These are phyloP conservation scores for Eristalis pertinax DNA, from an alignment of 2,888 invertebrate species.

Conservation along the genomic window DNA sequence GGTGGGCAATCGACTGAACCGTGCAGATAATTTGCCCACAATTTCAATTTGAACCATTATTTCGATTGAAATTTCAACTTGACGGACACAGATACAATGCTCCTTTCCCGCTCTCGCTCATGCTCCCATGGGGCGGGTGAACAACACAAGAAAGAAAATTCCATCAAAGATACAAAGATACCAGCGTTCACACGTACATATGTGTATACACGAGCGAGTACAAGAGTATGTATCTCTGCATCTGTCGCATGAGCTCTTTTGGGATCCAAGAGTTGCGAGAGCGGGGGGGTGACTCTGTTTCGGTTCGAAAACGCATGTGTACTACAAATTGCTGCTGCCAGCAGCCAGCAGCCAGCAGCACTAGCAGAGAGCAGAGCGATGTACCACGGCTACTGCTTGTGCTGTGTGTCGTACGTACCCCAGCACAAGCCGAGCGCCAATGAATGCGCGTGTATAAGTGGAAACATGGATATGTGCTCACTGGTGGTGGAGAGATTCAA, in stretches of 20 bases:
- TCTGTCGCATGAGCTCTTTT: background rate
- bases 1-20: slow-evolving; percentile 40
- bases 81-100: background rate
- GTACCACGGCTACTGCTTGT: slow-evolving; percentile 42
- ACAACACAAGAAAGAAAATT: slow-evolving; percentile 37
- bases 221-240: slow-evolving; percentile 6
- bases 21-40: slow-evolving; percentile 56
- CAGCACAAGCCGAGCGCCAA: slow-evolving; percentile 1
- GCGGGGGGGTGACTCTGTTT: background rate
- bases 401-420: slow-evolving; percentile 10
- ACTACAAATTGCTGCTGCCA: slow-evolving; percentile 63
- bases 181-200: background rate
- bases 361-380: slow-evolving; percentile 25
- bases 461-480: background rate
- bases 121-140: slow-evolving; percentile 29
- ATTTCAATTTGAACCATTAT: slow-evolving; percentile 68
- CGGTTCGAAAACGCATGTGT: slow-evolving; percentile 60
- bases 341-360: slow-evolving; percentile 23
- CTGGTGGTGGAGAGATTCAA: slow-evolving; percentile 9
- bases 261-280: background rate
- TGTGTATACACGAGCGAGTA: background rate
- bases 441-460: slow-evolving; percentile 1
- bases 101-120: slow-evolving; percentile 11
- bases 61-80: slow-evolving; percentile 63
- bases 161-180: slow-evolving; percentile 47